Evolutionary conservation across 2,113 vertebrate species (phyloP), one percentile per base, ranked within the genome.

Genomic region (Phalacrocorax brasilianus): DNA sequence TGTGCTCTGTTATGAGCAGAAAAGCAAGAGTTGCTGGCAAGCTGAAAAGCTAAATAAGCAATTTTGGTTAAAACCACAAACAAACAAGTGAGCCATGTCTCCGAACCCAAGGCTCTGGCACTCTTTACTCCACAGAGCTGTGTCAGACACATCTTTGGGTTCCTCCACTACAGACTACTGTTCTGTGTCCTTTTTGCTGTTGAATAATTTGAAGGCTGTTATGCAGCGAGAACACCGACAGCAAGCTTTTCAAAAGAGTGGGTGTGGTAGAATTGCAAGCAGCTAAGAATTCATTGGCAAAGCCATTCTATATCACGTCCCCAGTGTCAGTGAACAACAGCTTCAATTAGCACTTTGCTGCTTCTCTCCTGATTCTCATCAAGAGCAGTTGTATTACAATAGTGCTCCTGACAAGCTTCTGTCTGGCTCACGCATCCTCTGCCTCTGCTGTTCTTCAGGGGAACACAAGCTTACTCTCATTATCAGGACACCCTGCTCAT

Each of bases 61-160:
- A 62, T 89, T 95, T 89, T 79, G 84, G 77, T 95, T 94, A 82
- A 95, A 93, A 79, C 83, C 86, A 93, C 56, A 47, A 91, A 84
- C 61, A 92, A 91, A 92, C 59, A 89, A 95, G 61, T 12, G 30
- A 95, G 49, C 76, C 35, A 30, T 55, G 70, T 78, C 83, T 90
- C 90, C 0, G 0, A 93, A 92, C 23, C 27, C 38, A 83, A 80
- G 67, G 44, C 11, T 70, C 70, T 85, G 73, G 66, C 62, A 38
- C 28, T 89, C 45, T 26, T 78, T 58, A 65, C 15, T 76, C 24
- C 53, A 53, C 12, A 66, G 66, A 82, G 35, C 44, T 62, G 22
- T 33, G 49, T 62, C 58, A 85, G 62, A 56, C 58, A 21, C 24
- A 76, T 85, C 56, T 59, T 45, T 35, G 47, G 19, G 53, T 79